Percentiles rank a stretch among this genome's conserved stretches.
Evolutionary conservation across 2,113 vertebrate species (phyloP).

Genomic region (Macaca nemestrina): DNA sequence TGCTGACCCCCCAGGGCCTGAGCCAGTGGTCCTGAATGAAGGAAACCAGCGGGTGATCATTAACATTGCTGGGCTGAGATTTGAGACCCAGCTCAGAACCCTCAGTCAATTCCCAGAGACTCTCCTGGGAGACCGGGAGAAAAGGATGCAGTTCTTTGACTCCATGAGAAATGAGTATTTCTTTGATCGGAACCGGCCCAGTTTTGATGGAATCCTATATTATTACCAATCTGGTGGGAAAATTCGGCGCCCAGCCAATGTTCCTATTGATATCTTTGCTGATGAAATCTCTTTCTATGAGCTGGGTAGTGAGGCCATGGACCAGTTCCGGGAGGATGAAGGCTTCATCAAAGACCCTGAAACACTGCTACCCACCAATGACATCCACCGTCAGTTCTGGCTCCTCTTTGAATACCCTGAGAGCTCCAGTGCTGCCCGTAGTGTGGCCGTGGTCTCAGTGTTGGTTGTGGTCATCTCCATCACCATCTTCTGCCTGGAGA

Average conservation of each 20-base stretch:
- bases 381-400: constrained; percentile 95
- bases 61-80: constrained; percentile 96
- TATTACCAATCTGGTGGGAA: constrained; percentile 98
- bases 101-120: constrained; percentile 95
- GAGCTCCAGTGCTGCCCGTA: constrained; percentile 94
- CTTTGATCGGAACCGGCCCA: constrained; percentile 96
- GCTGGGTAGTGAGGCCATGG: constrained; percentile 94
- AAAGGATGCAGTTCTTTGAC: constrained; percentile 97
- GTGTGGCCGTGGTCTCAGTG: constrained; percentile 94
- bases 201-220: constrained; percentile 98
- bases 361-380: constrained; percentile 91
- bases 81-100: constrained; percentile 95
- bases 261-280: constrained; percentile 94
- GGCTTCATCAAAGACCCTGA: constrained; percentile 96
- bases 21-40: constrained; percentile 87
- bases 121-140: constrained; percentile 91
- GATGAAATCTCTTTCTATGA: constrained; percentile 97
- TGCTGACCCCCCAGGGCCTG: constrained; percentile 87
- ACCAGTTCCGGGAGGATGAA: constrained; percentile 97
- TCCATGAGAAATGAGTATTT: constrained; percentile 99
- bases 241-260: constrained; percentile 94
- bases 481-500: constrained; percentile 97
- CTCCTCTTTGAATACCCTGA: constrained; percentile 97
- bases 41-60: constrained; percentile 95
- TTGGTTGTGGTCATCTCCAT: constrained; percentile 97